phyloP scores from a whole-genome alignment of 2,797 vertebrate genomes.

The Cuniculus paca region DNA sequence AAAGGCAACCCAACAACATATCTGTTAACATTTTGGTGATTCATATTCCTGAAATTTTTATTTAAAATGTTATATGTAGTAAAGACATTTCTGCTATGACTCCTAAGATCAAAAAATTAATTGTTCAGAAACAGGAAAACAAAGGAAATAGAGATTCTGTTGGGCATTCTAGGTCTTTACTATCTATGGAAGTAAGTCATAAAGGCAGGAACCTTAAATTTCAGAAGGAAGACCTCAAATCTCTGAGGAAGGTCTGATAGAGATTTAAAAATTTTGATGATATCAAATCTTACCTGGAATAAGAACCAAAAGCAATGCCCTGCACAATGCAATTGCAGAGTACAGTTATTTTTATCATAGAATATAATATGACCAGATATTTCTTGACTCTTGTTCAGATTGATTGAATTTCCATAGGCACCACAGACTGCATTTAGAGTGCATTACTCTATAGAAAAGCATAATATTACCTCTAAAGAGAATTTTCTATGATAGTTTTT shows the following conservation, averaged over 20 bases:
- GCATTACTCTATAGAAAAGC: background rate
- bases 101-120: background rate
- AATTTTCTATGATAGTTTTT: slow-evolving; percentile 63
- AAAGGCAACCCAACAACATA: background rate
- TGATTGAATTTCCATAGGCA: slow-evolving; percentile 51
- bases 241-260: background rate
- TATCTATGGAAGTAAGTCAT: slow-evolving; percentile 2
- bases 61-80: background rate
- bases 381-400: background rate
- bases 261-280: background rate
- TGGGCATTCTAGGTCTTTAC: background rate
- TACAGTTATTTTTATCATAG: background rate
- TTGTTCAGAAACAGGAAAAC: slow-evolving; percentile 39
- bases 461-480: background rate
- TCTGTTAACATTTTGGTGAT: background rate
- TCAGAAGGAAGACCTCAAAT: background rate
- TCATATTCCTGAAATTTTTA: slow-evolving; percentile 8
- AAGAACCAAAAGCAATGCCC: background rate
- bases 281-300: background rate
- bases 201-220: background rate
- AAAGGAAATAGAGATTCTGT: background rate
- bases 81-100: background rate
- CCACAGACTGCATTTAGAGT: slow-evolving; percentile 37
- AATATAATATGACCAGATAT: background rate
- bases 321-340: background rate